Conservation (phyloP, 2,113 vertebrate species). For the Apus apus region DNA sequence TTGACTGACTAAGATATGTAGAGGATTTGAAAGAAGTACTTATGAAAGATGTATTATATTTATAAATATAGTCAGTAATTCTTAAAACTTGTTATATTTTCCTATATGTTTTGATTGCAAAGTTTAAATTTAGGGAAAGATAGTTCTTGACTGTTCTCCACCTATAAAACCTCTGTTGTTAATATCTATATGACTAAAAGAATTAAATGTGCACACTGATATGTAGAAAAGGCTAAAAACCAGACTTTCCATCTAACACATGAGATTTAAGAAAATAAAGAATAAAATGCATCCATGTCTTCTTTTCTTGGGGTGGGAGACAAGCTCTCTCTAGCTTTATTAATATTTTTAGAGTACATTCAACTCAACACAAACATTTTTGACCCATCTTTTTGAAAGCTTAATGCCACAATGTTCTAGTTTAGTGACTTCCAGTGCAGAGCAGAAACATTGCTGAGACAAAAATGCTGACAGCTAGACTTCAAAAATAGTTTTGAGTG, state of each 20-base stretch:
- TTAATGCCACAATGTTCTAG: not conserved
- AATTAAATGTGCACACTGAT: not conserved
- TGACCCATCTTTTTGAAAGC: not conserved
- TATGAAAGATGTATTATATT: not conserved
- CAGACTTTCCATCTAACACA: not conserved
- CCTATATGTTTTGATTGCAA: not conserved
- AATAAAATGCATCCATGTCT: not conserved
- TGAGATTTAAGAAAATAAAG: not conserved
- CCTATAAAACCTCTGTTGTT: not conserved
- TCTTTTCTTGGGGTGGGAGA: not conserved
- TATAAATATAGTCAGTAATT: not conserved
- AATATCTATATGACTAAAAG: not conserved
- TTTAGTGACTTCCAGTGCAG: conserved; percentile 13
- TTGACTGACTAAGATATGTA: not conserved
- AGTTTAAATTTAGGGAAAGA: not conserved
- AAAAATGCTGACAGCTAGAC: conserved; percentile 12
- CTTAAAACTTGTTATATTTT: not conserved
- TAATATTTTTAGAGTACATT: not conserved
- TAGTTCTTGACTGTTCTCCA: not conserved
- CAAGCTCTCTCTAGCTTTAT: not conserved
- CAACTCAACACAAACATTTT: not conserved
- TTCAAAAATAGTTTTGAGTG: conserved; percentile 52
- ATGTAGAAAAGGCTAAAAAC: not conserved
- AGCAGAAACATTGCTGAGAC: conserved; percentile 2
- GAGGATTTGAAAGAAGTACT: not conserved